Evolutionary conservation across 2,888 invertebrate genomes (phyloP).

Genomic region (Drosophila flavopinicola): DNA sequence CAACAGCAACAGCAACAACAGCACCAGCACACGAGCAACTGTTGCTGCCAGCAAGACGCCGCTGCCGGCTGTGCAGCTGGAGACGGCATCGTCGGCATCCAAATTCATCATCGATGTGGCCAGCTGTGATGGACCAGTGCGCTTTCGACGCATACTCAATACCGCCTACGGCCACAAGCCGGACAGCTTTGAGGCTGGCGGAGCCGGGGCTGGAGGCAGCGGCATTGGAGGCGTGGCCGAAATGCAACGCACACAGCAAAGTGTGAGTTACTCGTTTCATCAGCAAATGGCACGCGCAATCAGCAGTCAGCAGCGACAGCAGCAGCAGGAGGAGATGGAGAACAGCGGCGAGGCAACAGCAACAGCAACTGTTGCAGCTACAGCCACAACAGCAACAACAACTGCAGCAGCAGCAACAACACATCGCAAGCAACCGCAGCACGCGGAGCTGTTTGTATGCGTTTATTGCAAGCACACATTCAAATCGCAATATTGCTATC

Average conservation of each 20-base stretch:
- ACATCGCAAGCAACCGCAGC: slow-evolving; percentile 42
- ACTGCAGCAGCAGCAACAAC: slow-evolving; percentile 33
- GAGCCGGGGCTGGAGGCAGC: slow-evolving; percentile 70
- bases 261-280: slow-evolving; percentile 84
- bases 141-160: slow-evolving; percentile 93
- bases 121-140: slow-evolving; percentile 95
- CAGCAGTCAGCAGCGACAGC: slow-evolving; percentile 82
- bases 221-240: slow-evolving; percentile 33
- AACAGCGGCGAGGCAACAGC: slow-evolving; percentile 61
- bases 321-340: slow-evolving; percentile 65
- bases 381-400: slow-evolving; percentile 55
- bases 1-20: slow-evolving; percentile 3
- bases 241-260: slow-evolving; percentile 81
- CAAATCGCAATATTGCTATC: slow-evolving; percentile 93
- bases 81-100: slow-evolving; percentile 38
- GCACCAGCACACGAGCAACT: background rate
- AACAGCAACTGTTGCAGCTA: slow-evolving; percentile 54
- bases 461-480: slow-evolving; percentile 92
- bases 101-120: slow-evolving; percentile 93
- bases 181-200: slow-evolving; percentile 53
- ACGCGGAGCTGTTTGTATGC: slow-evolving; percentile 87
- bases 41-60: slow-evolving; percentile 30
- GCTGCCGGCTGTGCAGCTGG: slow-evolving; percentile 48
- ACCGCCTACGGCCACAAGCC: slow-evolving; percentile 88
- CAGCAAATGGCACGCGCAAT: slow-evolving; percentile 84